These are phyloP conservation scores for Eidolon dupreanum DNA, from an alignment of 2,797 vertebrate species.

Conservation along the genomic window DNA sequence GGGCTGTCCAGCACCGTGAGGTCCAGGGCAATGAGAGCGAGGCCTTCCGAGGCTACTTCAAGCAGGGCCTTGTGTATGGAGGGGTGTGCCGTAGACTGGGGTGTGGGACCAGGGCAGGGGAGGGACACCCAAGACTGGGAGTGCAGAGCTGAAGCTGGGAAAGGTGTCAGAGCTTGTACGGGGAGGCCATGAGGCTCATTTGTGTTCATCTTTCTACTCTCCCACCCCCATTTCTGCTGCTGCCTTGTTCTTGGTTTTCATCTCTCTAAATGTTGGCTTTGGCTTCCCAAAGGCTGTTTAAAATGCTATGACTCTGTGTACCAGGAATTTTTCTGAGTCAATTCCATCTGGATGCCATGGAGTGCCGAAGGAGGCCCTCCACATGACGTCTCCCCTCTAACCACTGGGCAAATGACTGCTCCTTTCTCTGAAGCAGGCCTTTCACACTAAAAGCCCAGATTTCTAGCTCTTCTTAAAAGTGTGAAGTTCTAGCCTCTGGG, in stretches of 20 bases:
- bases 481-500: not conserved
- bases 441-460: not conserved
- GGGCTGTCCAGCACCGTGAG: constrained; percentile 91
- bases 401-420: not conserved
- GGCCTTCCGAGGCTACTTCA: constrained; percentile 90
- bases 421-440: not conserved
- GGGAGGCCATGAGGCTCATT: not conserved
- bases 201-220: not conserved
- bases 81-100: not conserved
- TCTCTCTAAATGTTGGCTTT: not conserved
- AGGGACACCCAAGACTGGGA: not conserved
- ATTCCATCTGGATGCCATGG: not conserved
- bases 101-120: not conserved
- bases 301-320: not conserved
- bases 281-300: not conserved
- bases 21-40: constrained; percentile 89
- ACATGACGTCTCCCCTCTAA: not conserved
- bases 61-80: constrained; percentile 90
- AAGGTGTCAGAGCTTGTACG: not conserved
- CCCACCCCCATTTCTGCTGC: not conserved
- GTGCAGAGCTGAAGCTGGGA: not conserved
- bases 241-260: not conserved
- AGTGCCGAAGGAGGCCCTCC: not conserved
- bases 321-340: not conserved
- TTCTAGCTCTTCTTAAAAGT: not conserved